Base-by-base conservation (phyloP, 2,113 vertebrate species). In the Oxyura jamaicensis region DNA sequence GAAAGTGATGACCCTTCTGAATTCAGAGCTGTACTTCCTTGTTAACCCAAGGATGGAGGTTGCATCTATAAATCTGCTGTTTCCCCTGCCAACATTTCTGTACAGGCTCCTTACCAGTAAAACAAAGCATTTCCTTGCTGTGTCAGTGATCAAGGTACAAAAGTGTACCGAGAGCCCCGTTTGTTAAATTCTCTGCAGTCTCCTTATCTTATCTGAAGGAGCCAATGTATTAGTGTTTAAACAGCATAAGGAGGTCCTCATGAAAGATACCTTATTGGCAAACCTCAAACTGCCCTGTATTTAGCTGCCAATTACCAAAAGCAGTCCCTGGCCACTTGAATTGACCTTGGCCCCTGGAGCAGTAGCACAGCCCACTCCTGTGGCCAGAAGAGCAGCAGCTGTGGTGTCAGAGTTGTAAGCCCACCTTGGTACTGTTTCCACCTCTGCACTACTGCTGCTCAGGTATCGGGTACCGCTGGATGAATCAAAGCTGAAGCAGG, bases 401-500 rank as follows among this genome's bases (percentile, higher is more conserved):
- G 1, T 35, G 18, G 28, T 4, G 11, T 25, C 11, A 0, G n/a
- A 26, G 29, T 3, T 20, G 22, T 4, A 53, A 36, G 12, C 53
- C 46, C 3, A 8, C 29, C 33, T 42, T 18, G 13, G 48, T 62
- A 18, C 13, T 16, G 19, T n/a, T 73, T 31, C 83, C 78, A 79
- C 21, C 23, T 16, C 66, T 26, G 46, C 63, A 33, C 21, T 35
- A 2, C 4, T 17, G 69, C 77, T 63, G 33, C 46, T 26, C 3
- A 3, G 13, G 1, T 10, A 6, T 20, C 14, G 69, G 50, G 63
- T 9, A 31, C 26, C 46, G 29, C 52, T 8, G 11, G 12, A 31
- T 21, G 39, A 35, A 52, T n/a, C 36, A 29, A 2, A 14, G 29
- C 17, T 5, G 35, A 29, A 48, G 67, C 44, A 52, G 23, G 20